Percentiles rank a stretch among this genome's conserved stretches.
Conservation (phyloP, 2,888 invertebrate species). For the Standfussiana lucernea region DNA sequence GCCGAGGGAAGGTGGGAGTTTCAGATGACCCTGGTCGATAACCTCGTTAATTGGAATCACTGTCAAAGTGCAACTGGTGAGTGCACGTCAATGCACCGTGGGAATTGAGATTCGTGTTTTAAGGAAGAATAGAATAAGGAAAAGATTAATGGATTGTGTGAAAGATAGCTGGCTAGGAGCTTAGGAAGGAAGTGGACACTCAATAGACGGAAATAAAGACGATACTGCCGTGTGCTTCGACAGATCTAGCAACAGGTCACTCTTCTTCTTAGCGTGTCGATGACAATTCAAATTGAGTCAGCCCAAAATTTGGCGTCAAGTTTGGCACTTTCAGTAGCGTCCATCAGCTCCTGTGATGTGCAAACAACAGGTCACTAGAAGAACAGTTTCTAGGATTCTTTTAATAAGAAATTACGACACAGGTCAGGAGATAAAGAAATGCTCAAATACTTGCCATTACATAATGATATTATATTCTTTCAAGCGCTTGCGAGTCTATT, state of each 20-base stretch:
- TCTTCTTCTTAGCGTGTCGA: no score
- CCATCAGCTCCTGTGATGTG: no score
- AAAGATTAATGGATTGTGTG: not conserved
- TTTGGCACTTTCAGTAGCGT: no score
- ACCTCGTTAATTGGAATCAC: slow-evolving; percentile 48
- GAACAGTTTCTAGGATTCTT: not conserved
- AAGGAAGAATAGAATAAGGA: slow-evolving; percentile 1
- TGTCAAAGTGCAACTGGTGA: slow-evolving; percentile 18
- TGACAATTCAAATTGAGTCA: no score
- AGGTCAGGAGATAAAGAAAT: not conserved
- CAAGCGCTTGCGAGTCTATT: slow-evolving; percentile 56
- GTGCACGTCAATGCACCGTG: slow-evolving; percentile 12
- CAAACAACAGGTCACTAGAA: not conserved
- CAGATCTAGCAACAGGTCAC: not conserved
- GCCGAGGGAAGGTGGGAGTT: slow-evolving; percentile 12
- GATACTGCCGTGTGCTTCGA: not conserved
- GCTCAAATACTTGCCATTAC: slow-evolving; percentile 33
- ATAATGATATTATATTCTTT: slow-evolving; percentile 50
- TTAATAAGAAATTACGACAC: not conserved
- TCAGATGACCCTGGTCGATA: slow-evolving; percentile 44
- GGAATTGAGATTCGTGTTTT: slow-evolving; percentile 13
- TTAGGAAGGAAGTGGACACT: not conserved
- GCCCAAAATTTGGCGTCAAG: no score
- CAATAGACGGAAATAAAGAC: not conserved
- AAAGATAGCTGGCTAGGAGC: not conserved